Conservation (phyloP, 2,888 invertebrate genomes). For the Ditula angustiorana region DNA sequence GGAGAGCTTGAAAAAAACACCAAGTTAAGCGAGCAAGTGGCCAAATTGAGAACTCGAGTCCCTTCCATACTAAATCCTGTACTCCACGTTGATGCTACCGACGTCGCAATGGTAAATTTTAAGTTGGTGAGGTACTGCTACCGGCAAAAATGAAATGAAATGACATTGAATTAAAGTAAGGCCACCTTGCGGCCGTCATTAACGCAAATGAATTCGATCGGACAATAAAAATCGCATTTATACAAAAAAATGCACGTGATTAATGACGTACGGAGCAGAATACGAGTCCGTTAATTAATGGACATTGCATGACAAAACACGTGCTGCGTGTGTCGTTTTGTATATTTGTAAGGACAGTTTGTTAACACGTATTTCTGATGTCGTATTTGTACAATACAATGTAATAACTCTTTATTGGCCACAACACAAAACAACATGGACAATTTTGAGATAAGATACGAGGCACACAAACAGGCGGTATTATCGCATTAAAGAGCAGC, state of each 20-base stretch:
- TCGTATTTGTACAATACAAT: no score
- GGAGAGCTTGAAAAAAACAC: conserved; percentile 51
- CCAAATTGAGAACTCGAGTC: neutral
- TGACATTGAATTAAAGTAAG: conserved; percentile 74
- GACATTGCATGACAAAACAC: neutral
- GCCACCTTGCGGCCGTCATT: conserved; percentile 80
- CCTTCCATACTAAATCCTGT: neutral
- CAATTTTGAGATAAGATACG: no score
- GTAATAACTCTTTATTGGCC: no score
- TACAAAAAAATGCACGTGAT: conserved; percentile 73
- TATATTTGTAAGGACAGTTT: no score
- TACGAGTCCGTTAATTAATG: conserved; percentile 31
- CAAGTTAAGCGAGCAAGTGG: conserved; percentile 44
- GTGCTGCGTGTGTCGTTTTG: neutral
- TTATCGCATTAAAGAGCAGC: no score
- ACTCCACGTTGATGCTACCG: neutral
- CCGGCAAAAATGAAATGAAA: conserved; percentile 51
- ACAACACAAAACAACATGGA: no score
- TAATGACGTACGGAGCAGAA: conserved; percentile 64
- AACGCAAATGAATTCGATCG: conserved; percentile 73
- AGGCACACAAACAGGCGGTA: no score
- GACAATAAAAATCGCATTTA: conserved; percentile 83
- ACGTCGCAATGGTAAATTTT: neutral
- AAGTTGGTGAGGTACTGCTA: neutral
- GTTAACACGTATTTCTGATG: no score